A percentile compares a stretch with the other conserved stretches of the same genome.
These are phyloP conservation scores for Empidonax traillii DNA, from an alignment of 2,113 vertebrate species.

Conservation along the genomic window DNA sequence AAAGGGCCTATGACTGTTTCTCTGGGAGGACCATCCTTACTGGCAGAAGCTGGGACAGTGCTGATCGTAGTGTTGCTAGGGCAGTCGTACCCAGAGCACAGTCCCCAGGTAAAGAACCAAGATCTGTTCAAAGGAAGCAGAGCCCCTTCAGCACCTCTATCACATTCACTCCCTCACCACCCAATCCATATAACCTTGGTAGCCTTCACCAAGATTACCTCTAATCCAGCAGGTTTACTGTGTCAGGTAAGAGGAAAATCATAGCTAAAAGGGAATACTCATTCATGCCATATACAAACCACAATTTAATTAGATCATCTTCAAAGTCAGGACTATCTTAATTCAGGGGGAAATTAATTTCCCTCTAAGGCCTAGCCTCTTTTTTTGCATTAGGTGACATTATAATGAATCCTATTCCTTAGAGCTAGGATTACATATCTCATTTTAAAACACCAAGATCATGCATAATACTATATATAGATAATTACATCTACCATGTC, in stretches of 20 bases:
- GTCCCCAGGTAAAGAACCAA: neutral
- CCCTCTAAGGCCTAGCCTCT: neutral
- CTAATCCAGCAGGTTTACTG: neutral
- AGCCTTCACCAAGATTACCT: neutral
- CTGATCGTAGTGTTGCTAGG: neutral
- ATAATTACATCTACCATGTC: conserved; percentile 32
- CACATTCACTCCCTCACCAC: neutral
- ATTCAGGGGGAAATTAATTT: neutral
- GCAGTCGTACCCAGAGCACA: neutral
- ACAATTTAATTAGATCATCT: neutral
- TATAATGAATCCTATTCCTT: conserved; percentile 35
- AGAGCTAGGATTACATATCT: conserved; percentile 41
- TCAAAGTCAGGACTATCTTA: neutral
- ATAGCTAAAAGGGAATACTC: neutral
- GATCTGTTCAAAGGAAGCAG: neutral
- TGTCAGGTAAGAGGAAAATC: neutral
- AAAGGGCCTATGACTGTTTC: neutral
- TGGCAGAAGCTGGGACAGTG: neutral
- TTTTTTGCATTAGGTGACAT: conserved; percentile 13
- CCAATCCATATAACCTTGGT: neutral
- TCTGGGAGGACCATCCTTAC: neutral
- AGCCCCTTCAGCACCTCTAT: neutral
- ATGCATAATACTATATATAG: conserved; percentile 49
- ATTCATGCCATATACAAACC: neutral
- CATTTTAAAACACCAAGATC: conserved; percentile 49